Conservation (phyloP, 2,888 invertebrate genomes). For the Thelaira solivaga region DNA sequence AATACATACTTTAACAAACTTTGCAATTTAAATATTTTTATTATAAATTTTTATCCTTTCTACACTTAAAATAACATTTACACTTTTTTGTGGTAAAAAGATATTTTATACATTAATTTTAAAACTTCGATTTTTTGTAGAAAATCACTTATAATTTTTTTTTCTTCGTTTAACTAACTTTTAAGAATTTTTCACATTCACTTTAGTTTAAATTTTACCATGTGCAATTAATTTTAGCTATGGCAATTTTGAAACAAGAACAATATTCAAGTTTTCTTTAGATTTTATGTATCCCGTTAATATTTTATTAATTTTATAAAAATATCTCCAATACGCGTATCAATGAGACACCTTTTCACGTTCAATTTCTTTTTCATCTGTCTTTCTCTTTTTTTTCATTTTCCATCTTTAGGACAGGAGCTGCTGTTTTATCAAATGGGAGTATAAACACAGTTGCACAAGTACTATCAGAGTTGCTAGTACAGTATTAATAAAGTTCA, state of each 20-base stretch:
- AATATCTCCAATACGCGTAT: constrained; percentile 46
- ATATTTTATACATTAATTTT: constrained; percentile 5
- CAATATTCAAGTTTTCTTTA: constrained; percentile 3
- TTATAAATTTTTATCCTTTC: background rate
- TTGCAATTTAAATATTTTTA: background rate
- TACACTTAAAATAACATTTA: background rate
- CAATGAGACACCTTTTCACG: constrained; percentile 58
- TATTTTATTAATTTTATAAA: constrained; percentile 51
- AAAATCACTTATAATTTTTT: too few species aligned
- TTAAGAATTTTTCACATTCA: background rate
- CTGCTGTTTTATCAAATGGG: constrained; percentile 4
- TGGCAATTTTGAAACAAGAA: background rate
- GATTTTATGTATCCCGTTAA: constrained; percentile 33
- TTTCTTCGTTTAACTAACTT: constrained; percentile 45
- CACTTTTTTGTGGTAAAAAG: background rate
- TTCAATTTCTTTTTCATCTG: constrained; percentile 64
- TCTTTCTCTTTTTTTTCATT: constrained; percentile 58
- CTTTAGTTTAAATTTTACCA: constrained; percentile 19
- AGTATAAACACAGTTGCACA: background rate
- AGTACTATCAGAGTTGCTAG: background rate
- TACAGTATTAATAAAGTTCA: too few species aligned
- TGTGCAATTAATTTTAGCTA: constrained; percentile 10
- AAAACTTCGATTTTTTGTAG: too few species aligned
- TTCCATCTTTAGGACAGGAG: constrained; percentile 24
- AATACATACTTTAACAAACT: constrained; percentile 7